phyloP scores from a whole-genome alignment of 1,140 invertebrate genomes.

The Zophobas morio region DNA sequence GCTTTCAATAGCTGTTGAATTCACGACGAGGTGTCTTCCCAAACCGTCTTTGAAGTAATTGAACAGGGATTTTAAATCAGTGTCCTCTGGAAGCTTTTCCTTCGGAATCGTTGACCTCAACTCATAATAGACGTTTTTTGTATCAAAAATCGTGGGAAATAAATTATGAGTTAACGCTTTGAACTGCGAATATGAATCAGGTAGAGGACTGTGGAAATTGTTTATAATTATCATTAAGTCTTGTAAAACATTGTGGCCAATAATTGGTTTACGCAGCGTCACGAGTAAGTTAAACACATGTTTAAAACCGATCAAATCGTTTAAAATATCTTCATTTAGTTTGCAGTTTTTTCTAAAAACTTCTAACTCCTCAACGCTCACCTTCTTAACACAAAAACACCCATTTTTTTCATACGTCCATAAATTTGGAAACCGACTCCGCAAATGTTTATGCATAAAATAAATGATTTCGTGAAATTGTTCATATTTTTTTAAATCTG shows the following conservation, averaged over 20 bases:
- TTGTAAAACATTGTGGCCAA: slow-evolving; percentile 82
- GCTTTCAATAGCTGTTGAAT: slow-evolving; percentile 67
- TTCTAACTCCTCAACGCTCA: slow-evolving; percentile 57
- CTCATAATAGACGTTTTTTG: slow-evolving; percentile 78
- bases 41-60: slow-evolving; percentile 71
- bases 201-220: slow-evolving; percentile 80
- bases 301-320: slow-evolving; percentile 77
- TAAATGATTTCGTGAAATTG: slow-evolving; percentile 65
- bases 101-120: slow-evolving; percentile 68
- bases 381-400: slow-evolving; percentile 66
- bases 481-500: slow-evolving; percentile 48
- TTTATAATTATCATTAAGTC: slow-evolving; percentile 81
- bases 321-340: slow-evolving; percentile 70
- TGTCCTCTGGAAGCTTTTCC: slow-evolving; percentile 71
- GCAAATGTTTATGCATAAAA: slow-evolving; percentile 71
- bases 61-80: slow-evolving; percentile 71
- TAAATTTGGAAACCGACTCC: slow-evolving; percentile 71
- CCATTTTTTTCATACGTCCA: slow-evolving; percentile 69
- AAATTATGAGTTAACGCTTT: slow-evolving; percentile 75
- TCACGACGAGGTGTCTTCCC: slow-evolving; percentile 63
- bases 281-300: slow-evolving; percentile 76
- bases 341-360: slow-evolving; percentile 2
- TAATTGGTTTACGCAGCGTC: slow-evolving; percentile 76
- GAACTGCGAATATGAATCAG: slow-evolving; percentile 76
- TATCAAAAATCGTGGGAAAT: slow-evolving; percentile 82